Evolutionary conservation across 2,888 invertebrate species (phyloP), one percentile per base, ranked within the genome.

Genomic region (Mimas tiliae): DNA sequence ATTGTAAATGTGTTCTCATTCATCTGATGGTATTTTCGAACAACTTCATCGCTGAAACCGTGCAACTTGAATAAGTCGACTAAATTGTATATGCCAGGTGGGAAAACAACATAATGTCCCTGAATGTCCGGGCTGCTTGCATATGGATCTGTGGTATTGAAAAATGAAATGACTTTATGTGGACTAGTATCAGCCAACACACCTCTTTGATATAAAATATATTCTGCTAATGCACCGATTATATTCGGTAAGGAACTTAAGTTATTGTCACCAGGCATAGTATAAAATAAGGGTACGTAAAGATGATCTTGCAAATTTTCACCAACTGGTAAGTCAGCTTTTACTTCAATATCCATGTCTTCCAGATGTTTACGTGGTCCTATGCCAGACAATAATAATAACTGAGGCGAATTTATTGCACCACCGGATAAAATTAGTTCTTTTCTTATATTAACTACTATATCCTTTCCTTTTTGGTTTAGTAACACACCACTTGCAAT

Each of bases 371-470:
- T 74, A 63, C 73, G 78, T 0, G 94, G 94, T 0, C 95, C 95
- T 19, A 95, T 84, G 1, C 94, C 94, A 0, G 95, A 94, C 0
- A 94, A 73, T 79, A 94, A 82, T 21, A 95, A 76, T 2, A 94
- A 74, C 72, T 94, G 94, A 0, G 94, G 94, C 0, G 94, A 89
- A 72, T 94, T 94, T 4, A 95, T 84, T 6, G 92, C 74, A 12
- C 94, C 94, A 0, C 88, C 94, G 0, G 94, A 94, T 38, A 94
- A 62, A 38, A 95, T 89, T 0, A 95, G 82, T 72, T 95, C 94
- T 74, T 94, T 94, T 53, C 70, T 89, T 1, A 84, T 89, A 11
- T 78, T 81, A 0, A 89, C 87, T 55, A 71, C 71, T 68, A 91
- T 85, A 55, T 85, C 80, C 62, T 80, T 75, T 0, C 88, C 89